Conservation (phyloP, 2,888 invertebrate genomes). For the Xestobium rufovillosum region DNA sequence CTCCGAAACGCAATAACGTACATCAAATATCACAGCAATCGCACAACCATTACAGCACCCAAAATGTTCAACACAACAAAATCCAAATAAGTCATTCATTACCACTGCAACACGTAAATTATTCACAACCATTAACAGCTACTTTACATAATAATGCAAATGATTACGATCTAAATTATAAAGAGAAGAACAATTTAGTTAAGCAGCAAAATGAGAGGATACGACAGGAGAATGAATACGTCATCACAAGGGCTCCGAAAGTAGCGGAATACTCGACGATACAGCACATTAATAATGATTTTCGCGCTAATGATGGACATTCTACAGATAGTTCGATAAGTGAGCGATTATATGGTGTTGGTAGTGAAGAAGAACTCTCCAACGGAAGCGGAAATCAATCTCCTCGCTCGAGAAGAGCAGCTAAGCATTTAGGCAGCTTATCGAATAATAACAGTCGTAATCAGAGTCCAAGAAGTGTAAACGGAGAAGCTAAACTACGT, state of each 20-base stretch:
- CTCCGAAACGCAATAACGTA: slow-evolving; percentile 38
- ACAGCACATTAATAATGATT: slow-evolving; percentile 30
- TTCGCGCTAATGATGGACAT: slow-evolving; percentile 44
- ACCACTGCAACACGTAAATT: slow-evolving; percentile 41
- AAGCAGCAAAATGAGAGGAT: slow-evolving; percentile 40
- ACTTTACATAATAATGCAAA: slow-evolving; percentile 38
- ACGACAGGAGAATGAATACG: slow-evolving; percentile 45
- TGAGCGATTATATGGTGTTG: slow-evolving; percentile 38
- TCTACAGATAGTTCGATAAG: slow-evolving; percentile 49
- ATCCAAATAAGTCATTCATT: slow-evolving; percentile 43
- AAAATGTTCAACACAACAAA: slow-evolving; percentile 39
- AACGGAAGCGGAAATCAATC: slow-evolving; percentile 50
- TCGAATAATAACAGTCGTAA: slow-evolving; percentile 49
- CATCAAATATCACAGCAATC: slow-evolving; percentile 33
- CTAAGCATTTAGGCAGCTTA: slow-evolving; percentile 40
- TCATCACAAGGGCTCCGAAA: slow-evolving; percentile 37
- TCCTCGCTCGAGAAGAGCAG: slow-evolving; percentile 44
- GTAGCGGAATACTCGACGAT: slow-evolving; percentile 32
- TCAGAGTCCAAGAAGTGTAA: slow-evolving; percentile 53
- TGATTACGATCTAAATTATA: slow-evolving; percentile 36
- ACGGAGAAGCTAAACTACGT: slow-evolving; percentile 51
- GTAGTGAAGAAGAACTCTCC: slow-evolving; percentile 52
- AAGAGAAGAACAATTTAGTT: slow-evolving; percentile 34
- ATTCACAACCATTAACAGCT: slow-evolving; percentile 39
- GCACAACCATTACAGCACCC: slow-evolving; percentile 38